Conservation (phyloP, 2,113 vertebrate species). For the Pavo muticus region DNA sequence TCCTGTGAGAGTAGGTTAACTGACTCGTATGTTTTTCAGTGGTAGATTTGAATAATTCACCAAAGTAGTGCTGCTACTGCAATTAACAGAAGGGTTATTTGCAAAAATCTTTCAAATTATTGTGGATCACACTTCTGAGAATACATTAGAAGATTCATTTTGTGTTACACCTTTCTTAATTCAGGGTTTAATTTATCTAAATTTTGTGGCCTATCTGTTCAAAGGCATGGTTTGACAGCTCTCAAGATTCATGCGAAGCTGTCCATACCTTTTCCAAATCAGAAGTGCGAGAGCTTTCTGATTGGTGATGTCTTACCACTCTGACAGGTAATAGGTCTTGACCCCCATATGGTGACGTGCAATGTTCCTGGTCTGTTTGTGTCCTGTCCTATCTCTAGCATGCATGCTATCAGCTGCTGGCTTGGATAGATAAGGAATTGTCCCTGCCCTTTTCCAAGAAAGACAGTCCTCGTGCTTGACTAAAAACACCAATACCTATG, state of each 20-base stretch:
- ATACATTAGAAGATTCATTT: not conserved
- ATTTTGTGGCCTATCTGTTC: not conserved
- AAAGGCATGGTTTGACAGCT: not conserved
- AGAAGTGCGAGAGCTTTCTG: not conserved
- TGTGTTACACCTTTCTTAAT: not conserved
- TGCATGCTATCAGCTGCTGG: not conserved
- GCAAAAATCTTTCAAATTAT: not conserved
- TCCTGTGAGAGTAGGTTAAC: not conserved
- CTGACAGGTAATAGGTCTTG: not conserved
- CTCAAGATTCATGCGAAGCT: not conserved
- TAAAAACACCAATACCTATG: not conserved
- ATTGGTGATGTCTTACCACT: accelerated
- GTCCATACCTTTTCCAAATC: not conserved
- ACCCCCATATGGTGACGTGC: accelerated
- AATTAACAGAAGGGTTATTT: conserved; percentile 45
- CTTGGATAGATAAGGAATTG: not conserved
- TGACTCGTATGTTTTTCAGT: conserved; percentile 2
- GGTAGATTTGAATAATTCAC: conserved; percentile 17
- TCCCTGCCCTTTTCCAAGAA: not conserved
- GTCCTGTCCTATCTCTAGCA: not conserved
- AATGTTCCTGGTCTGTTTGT: not conserved
- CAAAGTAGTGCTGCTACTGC: not conserved
- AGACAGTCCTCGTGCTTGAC: not conserved
- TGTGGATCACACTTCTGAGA: conserved; percentile 12
- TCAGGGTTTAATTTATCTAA: conserved; percentile 8